A percentile compares a stretch with the other conserved stretches of the same genome.
These are phyloP conservation scores for Aporrectodea caliginosa DNA, from an alignment of 1,140 invertebrate genomes.

Conservation along the genomic window DNA sequence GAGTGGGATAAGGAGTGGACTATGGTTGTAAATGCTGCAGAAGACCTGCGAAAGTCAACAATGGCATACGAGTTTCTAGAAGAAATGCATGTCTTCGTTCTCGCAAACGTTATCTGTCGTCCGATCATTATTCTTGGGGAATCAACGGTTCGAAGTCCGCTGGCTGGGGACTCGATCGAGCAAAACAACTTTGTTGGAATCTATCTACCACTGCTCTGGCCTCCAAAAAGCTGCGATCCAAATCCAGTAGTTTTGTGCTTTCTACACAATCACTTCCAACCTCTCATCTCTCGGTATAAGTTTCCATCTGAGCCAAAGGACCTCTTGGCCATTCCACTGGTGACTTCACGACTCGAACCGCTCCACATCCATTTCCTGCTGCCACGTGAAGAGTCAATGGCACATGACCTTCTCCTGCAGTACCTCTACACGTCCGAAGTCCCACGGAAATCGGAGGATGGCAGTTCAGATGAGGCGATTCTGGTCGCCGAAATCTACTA, in stretches of 20 bases:
- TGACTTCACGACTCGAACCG: constrained; percentile 36
- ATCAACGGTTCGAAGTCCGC: constrained; percentile 61
- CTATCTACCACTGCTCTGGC: constrained; percentile 75
- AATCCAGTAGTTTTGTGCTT: constrained; percentile 66
- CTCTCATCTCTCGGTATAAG: constrained; percentile 58
- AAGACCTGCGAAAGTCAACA: constrained; percentile 24
- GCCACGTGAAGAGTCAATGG: constrained; percentile 40
- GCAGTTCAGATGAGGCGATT: background rate
- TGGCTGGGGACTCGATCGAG: constrained; percentile 69
- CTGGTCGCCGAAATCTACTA: background rate
- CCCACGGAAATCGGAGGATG: constrained; percentile 31
- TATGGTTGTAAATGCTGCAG: constrained; percentile 37
- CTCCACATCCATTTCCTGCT: constrained; percentile 42
- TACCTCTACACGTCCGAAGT: constrained; percentile 45
- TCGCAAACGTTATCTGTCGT: constrained; percentile 75
- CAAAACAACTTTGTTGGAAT: constrained; percentile 83
- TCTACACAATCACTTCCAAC: constrained; percentile 81
- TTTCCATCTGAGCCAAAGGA: background rate
- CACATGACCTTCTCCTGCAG: constrained; percentile 37
- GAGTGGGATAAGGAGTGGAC: constrained; percentile 42
- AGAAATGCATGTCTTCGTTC: constrained; percentile 76
- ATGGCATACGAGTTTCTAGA: constrained; percentile 70
- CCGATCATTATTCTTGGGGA: constrained; percentile 85
- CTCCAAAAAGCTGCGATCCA: constrained; percentile 62
- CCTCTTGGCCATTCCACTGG: constrained; percentile 38